Base-by-base conservation (phyloP, 2,797 vertebrate species). In the Sebastes steindachneri region DNA sequence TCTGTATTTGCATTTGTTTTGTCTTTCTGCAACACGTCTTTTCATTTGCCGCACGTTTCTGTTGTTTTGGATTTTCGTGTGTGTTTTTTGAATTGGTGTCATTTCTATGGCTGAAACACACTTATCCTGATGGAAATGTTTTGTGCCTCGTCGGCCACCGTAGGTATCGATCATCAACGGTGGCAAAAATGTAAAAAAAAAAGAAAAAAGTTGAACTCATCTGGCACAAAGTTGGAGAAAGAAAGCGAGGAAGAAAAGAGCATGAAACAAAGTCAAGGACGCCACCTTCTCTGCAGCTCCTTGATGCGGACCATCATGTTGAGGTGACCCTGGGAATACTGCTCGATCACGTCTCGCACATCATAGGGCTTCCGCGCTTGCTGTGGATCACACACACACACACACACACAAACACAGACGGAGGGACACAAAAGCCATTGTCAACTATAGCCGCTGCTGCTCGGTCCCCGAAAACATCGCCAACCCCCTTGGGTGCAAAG, bases 231-330 rank as follows among this genome's bases (percentile, higher is more conserved):
- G 5, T 5, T 6, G 3, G 19, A 14, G 21, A 60, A 15, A 23
- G 14, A 33, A 64, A 35, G 12, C 37, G 1, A 15, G 15, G 9
- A 29, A 58, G 2, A 75, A 75, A 71, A 68, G 26, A 71, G n/a
- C 12, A 19, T 2, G 53, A 73, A 73, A 71, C 11, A 21, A 51
- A 28, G 65, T 55, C 21, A 65, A 31, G 77, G 60, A 59, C 37
- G 7, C 7, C 87, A 92, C 98, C 98, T 98, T 91, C 98, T 95
- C 94, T 99, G 98, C n/a, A 99, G 96, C 87, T 99, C 98, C 90
- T 99, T 99, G 95, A 99, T 99, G 88, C 98, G 95, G 89, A 99
- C 98, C 98, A 99, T 99, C 91, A 99, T 96, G 95, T 99, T 98
- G 89, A 99, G 97, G 86, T 99, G 97, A 84, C 98, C 98, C 93